These are phyloP conservation scores for Oegoconia quadripuncta DNA, from an alignment of 2,888 invertebrate species.

Conservation along the genomic window DNA sequence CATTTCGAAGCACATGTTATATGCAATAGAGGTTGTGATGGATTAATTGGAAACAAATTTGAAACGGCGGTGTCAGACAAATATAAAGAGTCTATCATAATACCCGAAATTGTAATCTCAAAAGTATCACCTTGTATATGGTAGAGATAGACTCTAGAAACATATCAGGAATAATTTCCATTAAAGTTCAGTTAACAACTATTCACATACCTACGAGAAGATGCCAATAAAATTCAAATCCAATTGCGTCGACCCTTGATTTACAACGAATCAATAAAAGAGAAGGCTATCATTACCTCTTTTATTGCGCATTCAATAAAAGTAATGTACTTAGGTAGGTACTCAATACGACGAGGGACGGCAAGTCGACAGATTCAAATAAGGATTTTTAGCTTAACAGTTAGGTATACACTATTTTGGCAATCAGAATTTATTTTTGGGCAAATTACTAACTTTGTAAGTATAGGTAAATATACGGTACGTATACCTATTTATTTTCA, in stretches of 20 bases:
- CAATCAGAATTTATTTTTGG: too few relatives aligned
- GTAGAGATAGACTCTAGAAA: slow-evolving; percentile 14
- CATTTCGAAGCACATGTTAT: slow-evolving; percentile 54
- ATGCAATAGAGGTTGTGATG: slow-evolving; percentile 33
- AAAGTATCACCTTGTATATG: not conserved
- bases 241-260: slow-evolving; percentile 72
- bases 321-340: slow-evolving; percentile 64
- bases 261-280: slow-evolving; percentile 77
- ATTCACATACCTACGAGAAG: slow-evolving; percentile 56
- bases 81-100: not conserved
- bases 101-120: not conserved
- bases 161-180: slow-evolving; percentile 38
- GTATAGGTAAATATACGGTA: too few relatives aligned
- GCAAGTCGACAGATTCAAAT: slow-evolving; percentile 31
- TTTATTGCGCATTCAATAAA: slow-evolving; percentile 74
- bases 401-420: too few relatives aligned
- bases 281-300: slow-evolving; percentile 69
- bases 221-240: slow-evolving; percentile 72
- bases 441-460: too few relatives aligned
- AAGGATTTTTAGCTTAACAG: slow-evolving; percentile 24
- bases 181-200: slow-evolving; percentile 59
- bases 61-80: slow-evolving; percentile 19
- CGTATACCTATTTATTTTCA: too few relatives aligned
- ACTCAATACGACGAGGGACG: slow-evolving; percentile 48
- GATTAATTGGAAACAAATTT: slow-evolving; percentile 49